Percentiles rank a stretch among this genome's conserved stretches.
Evolutionary conservation across 2,888 invertebrate genomes (phyloP).

Genomic region (Drosophila suboccidentalis): DNA sequence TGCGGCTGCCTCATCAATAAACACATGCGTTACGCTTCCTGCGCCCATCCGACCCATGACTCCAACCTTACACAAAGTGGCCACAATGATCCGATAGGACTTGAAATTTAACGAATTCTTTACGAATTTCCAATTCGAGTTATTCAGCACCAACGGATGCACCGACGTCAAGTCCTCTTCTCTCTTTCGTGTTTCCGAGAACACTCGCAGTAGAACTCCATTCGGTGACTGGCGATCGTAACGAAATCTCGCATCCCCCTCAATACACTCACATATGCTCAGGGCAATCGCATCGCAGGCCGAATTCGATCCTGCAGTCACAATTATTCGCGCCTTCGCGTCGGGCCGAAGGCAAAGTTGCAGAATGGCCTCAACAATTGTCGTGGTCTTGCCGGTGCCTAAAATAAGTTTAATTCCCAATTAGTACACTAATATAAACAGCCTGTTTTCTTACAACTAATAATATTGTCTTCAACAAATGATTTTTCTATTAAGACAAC

Average conservation of each 20-base stretch:
- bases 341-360: neutral
- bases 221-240: neutral
- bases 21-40: neutral
- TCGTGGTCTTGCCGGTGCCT: neutral
- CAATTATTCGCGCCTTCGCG: neutral
- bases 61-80: neutral
- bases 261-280: neutral
- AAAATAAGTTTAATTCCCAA: neutral
- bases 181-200: neutral
- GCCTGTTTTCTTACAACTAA: too few species aligned
- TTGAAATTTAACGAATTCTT: neutral
- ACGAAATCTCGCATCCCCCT: neutral
- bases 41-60: neutral
- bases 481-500: too few species aligned
- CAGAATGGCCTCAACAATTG: conserved; percentile 1
- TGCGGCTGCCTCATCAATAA: conserved; percentile 9
- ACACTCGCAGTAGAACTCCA: neutral
- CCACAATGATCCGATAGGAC: neutral
- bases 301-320: neutral
- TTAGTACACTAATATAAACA: neutral
- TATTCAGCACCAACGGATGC: conserved; percentile 2
- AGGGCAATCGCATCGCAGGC: neutral
- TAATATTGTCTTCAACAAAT: too few species aligned
- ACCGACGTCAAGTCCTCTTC: neutral
- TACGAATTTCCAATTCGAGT: neutral